Percentiles rank a stretch among this genome's conserved stretches.
phyloP scores from a whole-genome alignment of 1,140 invertebrate species.

The Heliconius himera region DNA sequence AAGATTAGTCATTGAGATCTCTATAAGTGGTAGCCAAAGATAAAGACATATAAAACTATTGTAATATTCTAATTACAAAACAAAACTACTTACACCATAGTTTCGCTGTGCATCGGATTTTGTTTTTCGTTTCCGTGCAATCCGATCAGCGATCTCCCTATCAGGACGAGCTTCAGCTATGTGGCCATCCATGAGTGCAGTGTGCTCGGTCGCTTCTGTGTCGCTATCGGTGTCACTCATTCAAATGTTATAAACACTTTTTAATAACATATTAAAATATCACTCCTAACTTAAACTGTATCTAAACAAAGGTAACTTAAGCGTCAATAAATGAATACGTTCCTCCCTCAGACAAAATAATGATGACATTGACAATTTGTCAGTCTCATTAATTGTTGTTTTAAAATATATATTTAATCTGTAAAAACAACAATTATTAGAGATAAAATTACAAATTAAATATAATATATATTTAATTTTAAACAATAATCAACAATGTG shows the following conservation, averaged over 20 bases:
- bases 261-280: conserved; percentile 51
- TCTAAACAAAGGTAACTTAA: neutral
- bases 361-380: conserved; percentile 21
- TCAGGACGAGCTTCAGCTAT: conserved; percentile 82
- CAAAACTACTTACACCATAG: conserved; percentile 68
- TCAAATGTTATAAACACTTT: conserved; percentile 51
- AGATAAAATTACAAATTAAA: too few relatives aligned
- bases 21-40: neutral
- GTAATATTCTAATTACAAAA: conserved; percentile 52
- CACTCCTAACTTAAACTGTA: neutral
- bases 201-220: conserved; percentile 85
- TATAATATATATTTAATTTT: too few relatives aligned
- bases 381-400: neutral
- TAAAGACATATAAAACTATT: neutral
- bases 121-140: conserved; percentile 71
- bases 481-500: too few relatives aligned
- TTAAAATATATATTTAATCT: too few relatives aligned
- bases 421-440: too few relatives aligned
- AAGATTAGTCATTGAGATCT: conserved; percentile 33
- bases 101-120: conserved; percentile 66
- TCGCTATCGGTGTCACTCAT: conserved; percentile 75
- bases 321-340: neutral
- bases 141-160: conserved; percentile 75
- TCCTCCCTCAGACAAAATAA: conserved; percentile 16
- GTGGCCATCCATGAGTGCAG: conserved; percentile 90